Evolutionary conservation across 2,797 vertebrate species (phyloP).

Genomic region (Anolis apletophallus): DNA sequence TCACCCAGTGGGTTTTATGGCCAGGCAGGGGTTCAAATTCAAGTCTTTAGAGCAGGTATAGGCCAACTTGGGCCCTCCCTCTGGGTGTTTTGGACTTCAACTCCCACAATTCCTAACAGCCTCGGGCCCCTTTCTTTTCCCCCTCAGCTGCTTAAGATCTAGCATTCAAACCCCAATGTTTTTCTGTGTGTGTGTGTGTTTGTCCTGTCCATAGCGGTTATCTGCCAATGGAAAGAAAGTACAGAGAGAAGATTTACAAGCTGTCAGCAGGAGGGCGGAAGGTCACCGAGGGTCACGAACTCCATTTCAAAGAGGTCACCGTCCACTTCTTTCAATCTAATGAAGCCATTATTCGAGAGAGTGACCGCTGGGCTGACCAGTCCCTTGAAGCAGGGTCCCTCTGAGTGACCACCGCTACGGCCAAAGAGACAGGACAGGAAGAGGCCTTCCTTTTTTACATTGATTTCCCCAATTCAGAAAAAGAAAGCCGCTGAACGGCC

Average conservation of each 20-base stretch:
- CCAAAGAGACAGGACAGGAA: conserved; percentile 74
- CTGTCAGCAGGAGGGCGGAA: conserved; percentile 81
- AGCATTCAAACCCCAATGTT: too few species aligned
- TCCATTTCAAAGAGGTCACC: conserved; percentile 83
- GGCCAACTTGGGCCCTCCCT: too few species aligned
- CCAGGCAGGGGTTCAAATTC: too few species aligned
- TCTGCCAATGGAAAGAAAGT: conserved; percentile 45
- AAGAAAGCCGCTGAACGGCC: neutral
- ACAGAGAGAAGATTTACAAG: conserved; percentile 81
- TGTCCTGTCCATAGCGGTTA: conserved; percentile 47
- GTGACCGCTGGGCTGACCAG: conserved; percentile 66
- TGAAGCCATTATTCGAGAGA: conserved; percentile 84
- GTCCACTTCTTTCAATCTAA: conserved; percentile 83
- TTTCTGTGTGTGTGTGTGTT: neutral
- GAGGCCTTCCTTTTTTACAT: conserved; percentile 58
- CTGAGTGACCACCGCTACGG: conserved; percentile 48
- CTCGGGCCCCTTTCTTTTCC: too few species aligned
- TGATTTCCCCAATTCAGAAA: too few species aligned
- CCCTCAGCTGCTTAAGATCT: too few species aligned
- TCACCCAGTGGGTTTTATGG: too few species aligned
- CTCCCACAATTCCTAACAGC: too few species aligned
- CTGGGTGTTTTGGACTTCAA: too few species aligned
- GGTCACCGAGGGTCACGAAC: conserved; percentile 84
- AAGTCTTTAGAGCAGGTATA: too few species aligned
- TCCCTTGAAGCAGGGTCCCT: conserved; percentile 72